Conservation (phyloP, 2,113 vertebrate genomes). For the Dolichallabes microphthalmus region DNA sequence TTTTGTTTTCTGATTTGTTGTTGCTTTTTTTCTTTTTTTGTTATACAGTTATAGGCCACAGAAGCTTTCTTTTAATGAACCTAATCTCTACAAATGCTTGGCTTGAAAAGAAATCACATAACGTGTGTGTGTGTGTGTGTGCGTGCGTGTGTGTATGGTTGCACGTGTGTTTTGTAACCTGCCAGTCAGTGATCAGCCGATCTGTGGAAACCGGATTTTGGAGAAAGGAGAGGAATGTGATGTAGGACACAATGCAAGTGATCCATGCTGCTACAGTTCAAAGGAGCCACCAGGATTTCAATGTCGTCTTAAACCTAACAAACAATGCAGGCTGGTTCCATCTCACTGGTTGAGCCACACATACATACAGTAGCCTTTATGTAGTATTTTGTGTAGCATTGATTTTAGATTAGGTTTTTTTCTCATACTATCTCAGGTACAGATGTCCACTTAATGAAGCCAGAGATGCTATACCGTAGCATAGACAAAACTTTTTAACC, state of each 20-base stretch:
- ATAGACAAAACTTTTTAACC: not conserved
- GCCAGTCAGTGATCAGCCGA: constrained; percentile 75
- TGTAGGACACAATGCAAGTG: constrained; percentile 65
- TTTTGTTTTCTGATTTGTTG: not conserved
- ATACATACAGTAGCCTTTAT: not conserved
- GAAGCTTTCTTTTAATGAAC: not conserved
- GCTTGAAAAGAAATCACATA: not conserved
- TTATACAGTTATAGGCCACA: not conserved
- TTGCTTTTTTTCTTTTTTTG: not conserved
- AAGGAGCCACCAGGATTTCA: constrained; percentile 60
- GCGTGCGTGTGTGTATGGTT: not conserved
- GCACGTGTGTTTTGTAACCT: constrained; percentile 33
- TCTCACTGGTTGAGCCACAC: not conserved
- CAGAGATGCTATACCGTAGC: not conserved
- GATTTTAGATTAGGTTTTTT: constrained; percentile 16
- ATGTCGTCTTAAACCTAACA: constrained; percentile 71
- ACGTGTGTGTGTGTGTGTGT: not conserved
- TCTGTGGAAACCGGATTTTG: constrained; percentile 80
- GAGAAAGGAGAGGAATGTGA: constrained; percentile 80
- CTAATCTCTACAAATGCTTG: not conserved
- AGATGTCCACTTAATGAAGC: too few species aligned
- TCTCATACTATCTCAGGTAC: not conserved
- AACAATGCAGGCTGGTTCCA: constrained; percentile 70
- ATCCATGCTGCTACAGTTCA: constrained; percentile 75
- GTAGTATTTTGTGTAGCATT: not conserved